Conservation (phyloP, 2,888 invertebrate genomes). For the Drosophila borborema region DNA sequence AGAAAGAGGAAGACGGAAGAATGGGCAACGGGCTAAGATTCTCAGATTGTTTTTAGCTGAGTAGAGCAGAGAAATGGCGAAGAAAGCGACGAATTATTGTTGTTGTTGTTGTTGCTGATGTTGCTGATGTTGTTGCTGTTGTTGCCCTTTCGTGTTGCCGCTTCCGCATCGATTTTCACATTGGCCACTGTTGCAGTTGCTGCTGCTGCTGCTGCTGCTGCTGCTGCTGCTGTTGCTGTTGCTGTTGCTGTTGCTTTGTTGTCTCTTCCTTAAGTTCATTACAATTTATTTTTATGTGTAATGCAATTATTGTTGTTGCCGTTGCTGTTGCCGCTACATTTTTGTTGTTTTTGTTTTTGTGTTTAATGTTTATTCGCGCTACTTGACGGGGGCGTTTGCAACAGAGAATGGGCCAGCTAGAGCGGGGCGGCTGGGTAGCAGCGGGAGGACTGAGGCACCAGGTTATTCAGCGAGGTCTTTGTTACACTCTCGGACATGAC, state of each 20-base stretch:
- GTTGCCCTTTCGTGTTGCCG: slow-evolving; percentile 66
- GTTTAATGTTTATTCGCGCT: slow-evolving; percentile 74
- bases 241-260: slow-evolving; percentile 49
- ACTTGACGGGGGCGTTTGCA: slow-evolving; percentile 65
- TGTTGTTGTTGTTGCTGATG: slow-evolving; percentile 12
- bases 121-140: slow-evolving; percentile 25
- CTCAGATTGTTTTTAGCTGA: slow-evolving; percentile 51
- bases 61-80: slow-evolving; percentile 52
- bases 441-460: slow-evolving; percentile 9
- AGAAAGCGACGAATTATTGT: slow-evolving; percentile 51
- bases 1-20: background rate
- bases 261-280: slow-evolving; percentile 72
- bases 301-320: slow-evolving; percentile 75
- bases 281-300: slow-evolving; percentile 80
- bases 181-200: slow-evolving; percentile 53
- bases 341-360: slow-evolving; percentile 47
- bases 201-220: slow-evolving; percentile 22
- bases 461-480: slow-evolving; percentile 72
- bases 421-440: background rate
- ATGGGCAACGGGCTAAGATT: slow-evolving; percentile 46
- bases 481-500: slow-evolving; percentile 79
- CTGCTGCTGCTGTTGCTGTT: slow-evolving; percentile 26
- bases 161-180: slow-evolving; percentile 79
- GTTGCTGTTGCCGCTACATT: slow-evolving; percentile 53
- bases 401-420: slow-evolving; percentile 14